These are phyloP conservation scores for Bubalus kerabau DNA, from an alignment of 2,113 vertebrate species.

Conservation along the genomic window DNA sequence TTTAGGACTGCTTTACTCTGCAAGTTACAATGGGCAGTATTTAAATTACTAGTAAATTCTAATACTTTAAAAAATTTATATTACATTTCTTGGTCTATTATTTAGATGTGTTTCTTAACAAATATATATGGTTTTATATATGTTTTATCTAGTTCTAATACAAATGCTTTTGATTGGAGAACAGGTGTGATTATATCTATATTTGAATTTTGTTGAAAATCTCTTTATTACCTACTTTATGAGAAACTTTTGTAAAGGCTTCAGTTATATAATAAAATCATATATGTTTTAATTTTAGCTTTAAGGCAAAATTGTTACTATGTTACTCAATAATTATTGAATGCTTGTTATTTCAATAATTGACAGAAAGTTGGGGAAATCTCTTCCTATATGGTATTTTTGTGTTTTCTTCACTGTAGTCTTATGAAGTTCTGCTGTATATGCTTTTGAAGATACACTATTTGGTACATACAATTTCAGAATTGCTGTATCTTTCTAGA, in stretches of 20 bases:
- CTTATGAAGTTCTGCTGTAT: not conserved
- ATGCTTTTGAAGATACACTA: not conserved
- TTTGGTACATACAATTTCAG: not conserved
- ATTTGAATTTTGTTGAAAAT: not conserved
- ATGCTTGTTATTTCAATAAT: not conserved
- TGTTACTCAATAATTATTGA: not conserved
- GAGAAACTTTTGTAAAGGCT: not conserved
- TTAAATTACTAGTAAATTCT: not conserved
- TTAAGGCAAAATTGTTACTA: not conserved
- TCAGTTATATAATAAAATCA: not conserved
- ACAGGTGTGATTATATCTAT: not conserved
- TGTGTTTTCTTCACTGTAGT: not conserved
- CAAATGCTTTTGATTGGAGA: not conserved
- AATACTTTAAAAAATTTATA: not conserved
- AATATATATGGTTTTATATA: not conserved
- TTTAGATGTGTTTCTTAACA: not conserved
- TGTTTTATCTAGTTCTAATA: not conserved
- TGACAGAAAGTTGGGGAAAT: not conserved
- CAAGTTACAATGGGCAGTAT: not conserved
- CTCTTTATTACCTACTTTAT: not conserved
- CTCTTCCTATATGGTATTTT: not conserved
- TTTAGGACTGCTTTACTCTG: not conserved
- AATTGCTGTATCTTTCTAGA: not conserved
- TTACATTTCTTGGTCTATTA: not conserved
- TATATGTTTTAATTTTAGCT: not conserved